phyloP scores from a whole-genome alignment of 1,140 invertebrate genomes.

The Listronotus bonariensis region DNA sequence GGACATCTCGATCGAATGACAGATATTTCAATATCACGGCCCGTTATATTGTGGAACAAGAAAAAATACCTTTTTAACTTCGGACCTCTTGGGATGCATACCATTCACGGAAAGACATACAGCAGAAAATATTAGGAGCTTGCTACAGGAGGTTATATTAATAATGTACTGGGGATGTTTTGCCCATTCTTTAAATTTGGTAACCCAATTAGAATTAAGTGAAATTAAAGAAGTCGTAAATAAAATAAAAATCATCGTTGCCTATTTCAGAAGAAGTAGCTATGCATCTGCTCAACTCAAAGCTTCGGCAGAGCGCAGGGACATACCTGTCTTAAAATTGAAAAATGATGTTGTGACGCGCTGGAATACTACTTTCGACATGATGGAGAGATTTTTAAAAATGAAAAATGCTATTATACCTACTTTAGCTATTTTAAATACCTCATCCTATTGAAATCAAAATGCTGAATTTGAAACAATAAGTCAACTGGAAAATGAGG shows the following conservation, averaged over 20 bases:
- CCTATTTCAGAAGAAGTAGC: conserved; percentile 15
- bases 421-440: conserved; percentile 35
- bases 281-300: conserved; percentile 27
- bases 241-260: conserved; percentile 19
- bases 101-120: conserved; percentile 18
- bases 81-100: conserved; percentile 8
- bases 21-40: neutral
- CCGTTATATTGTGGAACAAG: conserved; percentile 7
- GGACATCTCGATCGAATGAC: conserved; percentile 20
- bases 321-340: conserved; percentile 39
- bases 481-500: conserved; percentile 10
- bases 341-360: conserved; percentile 48
- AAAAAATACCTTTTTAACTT: neutral
- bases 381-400: conserved; percentile 41
- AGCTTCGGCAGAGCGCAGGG: conserved; percentile 26
- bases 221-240: conserved; percentile 6
- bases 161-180: conserved; percentile 15
- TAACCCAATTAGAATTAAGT: conserved; percentile 8
- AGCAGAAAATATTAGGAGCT: conserved; percentile 20
- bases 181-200: conserved; percentile 20
- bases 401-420: conserved; percentile 46
- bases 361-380: conserved; percentile 50
- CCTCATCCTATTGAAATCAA: conserved; percentile 1
- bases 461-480: conserved; percentile 2
- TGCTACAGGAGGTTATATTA: no score